Percentiles rank a stretch among this genome's conserved stretches.
Evolutionary conservation across 2,888 invertebrate genomes (phyloP).

Genomic region (Leucoptera coffeella): DNA sequence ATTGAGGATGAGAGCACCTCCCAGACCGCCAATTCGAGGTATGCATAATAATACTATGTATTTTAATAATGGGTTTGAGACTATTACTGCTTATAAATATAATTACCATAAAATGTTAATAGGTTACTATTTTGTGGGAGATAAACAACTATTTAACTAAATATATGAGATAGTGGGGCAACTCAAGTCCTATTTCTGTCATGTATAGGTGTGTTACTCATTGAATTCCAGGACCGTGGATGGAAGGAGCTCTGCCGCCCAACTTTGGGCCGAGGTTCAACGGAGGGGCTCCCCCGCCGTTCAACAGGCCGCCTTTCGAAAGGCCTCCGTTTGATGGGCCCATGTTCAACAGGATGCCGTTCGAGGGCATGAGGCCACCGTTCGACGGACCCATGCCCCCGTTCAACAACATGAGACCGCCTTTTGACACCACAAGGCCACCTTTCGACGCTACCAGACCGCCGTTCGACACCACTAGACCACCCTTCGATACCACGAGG

Average conservation of each 20-base stretch:
- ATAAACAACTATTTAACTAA: too few relatives aligned
- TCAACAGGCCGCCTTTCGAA: conserved; percentile 21
- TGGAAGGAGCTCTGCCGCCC: conserved; percentile 25
- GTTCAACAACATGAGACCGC: conserved; percentile 10
- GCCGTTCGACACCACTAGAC: conserved; percentile 7
- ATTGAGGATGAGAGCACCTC: conserved; percentile 39
- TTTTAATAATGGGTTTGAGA: too few relatives aligned
- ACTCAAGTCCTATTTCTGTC: too few relatives aligned
- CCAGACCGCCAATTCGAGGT: conserved; percentile 33
- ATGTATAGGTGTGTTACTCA: conserved; percentile 1
- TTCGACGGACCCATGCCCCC: conserved; percentile 17
- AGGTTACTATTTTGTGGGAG: too few relatives aligned
- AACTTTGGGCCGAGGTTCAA: conserved; percentile 32
- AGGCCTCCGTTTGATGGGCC: conserved; percentile 22
- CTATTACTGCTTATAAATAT: too few relatives aligned
- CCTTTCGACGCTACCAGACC: conserved; percentile 10
- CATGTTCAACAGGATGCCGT: conserved; percentile 18
- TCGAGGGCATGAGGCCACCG: conserved; percentile 19
- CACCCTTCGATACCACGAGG: conserved; percentile 16
- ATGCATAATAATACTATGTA: too few relatives aligned
- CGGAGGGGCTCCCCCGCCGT: conserved; percentile 30
- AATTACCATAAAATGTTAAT: too few relatives aligned
- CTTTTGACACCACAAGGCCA: conserved; percentile 6
- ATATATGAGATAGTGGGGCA: too few relatives aligned
- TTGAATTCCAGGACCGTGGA: conserved; percentile 29